phyloP scores from a whole-genome alignment of 2,888 invertebrate genomes.

The Colostygia pectinataria region DNA sequence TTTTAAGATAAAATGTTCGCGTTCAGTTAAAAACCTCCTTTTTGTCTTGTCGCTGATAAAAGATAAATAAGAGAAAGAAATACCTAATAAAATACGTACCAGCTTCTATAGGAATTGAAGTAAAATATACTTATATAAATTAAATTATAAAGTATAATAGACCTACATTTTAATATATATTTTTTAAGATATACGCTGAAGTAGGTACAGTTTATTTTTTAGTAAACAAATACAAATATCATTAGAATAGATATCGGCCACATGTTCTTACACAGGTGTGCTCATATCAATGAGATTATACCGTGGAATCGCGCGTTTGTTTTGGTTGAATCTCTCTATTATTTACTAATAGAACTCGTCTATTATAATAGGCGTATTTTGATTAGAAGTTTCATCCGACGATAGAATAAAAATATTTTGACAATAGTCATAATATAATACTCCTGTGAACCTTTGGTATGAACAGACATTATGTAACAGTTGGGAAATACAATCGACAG shows the following conservation, averaged over 20 bases:
- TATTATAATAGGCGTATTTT: slow-evolving; percentile 64
- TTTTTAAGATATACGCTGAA: too few species aligned
- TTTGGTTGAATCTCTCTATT: slow-evolving; percentile 61
- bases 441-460: slow-evolving; percentile 18
- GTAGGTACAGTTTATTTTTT: too few species aligned
- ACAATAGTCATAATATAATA: slow-evolving; percentile 35
- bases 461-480: slow-evolving; percentile 16
- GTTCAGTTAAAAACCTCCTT: too few species aligned
- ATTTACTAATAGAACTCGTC: slow-evolving; percentile 67
- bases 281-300: slow-evolving; percentile 42
- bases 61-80: too few species aligned
- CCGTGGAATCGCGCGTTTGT: slow-evolving; percentile 57
- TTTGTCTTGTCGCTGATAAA: too few species aligned
- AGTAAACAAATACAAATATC: slow-evolving; percentile 10
- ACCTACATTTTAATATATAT: too few species aligned
- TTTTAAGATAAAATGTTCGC: too few species aligned
- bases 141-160: too few species aligned
- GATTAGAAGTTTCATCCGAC: slow-evolving; percentile 50
- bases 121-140: too few species aligned
- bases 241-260: slow-evolving; percentile 22
- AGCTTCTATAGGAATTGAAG: too few species aligned
- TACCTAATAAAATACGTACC: too few species aligned
- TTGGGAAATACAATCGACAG: slow-evolving; percentile 1
- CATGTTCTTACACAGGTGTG: slow-evolving; percentile 45
- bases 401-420: slow-evolving; percentile 63